Conservation (phyloP, 1,140 invertebrate species). For the Epicauta chinensis region DNA sequence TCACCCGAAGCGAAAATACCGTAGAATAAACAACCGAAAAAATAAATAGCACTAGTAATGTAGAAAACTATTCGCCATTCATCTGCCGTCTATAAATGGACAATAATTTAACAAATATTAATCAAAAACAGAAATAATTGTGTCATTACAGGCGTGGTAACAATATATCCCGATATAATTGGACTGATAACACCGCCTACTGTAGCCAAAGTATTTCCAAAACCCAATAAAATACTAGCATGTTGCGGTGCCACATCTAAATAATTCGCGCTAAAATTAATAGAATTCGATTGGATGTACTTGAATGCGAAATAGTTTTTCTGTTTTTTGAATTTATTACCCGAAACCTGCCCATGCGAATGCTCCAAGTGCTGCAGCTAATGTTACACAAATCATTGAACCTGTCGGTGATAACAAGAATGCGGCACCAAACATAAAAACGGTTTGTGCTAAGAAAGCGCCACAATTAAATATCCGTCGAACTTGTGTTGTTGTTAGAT, state of each 20-base stretch:
- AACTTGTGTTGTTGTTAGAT: constrained; percentile 66
- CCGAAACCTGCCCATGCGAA: constrained; percentile 85
- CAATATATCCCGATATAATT: constrained; percentile 68
- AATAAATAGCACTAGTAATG: constrained; percentile 70
- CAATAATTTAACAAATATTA: too few relatives aligned
- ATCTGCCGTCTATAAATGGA: constrained; percentile 58
- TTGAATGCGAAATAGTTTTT: not conserved
- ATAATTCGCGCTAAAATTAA: constrained; percentile 69
- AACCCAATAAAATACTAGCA: constrained; percentile 76
- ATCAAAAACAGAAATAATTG: too few relatives aligned
- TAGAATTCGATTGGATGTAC: constrained; percentile 5
- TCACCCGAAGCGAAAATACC: constrained; percentile 75
- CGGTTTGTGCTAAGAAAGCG: constrained; percentile 73
- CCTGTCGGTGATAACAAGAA: constrained; percentile 57
- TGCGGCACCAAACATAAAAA: constrained; percentile 77
- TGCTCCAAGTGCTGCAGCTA: constrained; percentile 81
- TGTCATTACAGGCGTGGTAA: constrained; percentile 61
- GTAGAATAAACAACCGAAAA: constrained; percentile 71
- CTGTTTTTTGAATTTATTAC: constrained; percentile 41
- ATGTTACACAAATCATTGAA: constrained; percentile 69
- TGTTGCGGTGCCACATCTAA: constrained; percentile 80
- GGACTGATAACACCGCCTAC: constrained; percentile 83
- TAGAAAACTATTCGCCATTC: constrained; percentile 83
- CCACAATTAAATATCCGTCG: constrained; percentile 68
- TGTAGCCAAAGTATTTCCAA: constrained; percentile 83